Conservation (phyloP, 2,797 vertebrate species). For the Sciurus carolinensis region DNA sequence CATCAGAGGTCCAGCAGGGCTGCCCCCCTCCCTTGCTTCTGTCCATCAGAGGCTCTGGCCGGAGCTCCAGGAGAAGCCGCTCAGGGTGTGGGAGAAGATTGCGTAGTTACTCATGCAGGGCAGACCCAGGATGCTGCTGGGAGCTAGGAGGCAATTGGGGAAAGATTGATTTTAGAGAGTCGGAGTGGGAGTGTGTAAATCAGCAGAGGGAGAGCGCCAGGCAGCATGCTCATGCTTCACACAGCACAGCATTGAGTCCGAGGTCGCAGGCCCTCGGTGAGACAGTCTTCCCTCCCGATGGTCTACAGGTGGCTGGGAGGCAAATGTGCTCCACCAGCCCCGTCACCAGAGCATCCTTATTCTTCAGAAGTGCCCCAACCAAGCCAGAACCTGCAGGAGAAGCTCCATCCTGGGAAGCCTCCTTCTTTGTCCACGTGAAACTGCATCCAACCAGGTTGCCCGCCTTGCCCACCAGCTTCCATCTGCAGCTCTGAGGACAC, state of each 20-base stretch:
- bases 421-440: neutral
- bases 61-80: neutral
- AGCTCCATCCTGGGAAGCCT: neutral
- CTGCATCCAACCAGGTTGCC: neutral
- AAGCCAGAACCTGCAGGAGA: neutral
- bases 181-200: slow-evolving; percentile 66
- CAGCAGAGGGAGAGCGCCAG: slow-evolving; percentile 69
- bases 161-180: slow-evolving; percentile 77
- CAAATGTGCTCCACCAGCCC: neutral
- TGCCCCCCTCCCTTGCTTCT: neutral
- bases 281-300: neutral
- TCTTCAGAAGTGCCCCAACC: neutral
- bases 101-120: slow-evolving; percentile 70
- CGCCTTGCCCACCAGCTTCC: neutral
- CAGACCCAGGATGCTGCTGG: slow-evolving; percentile 65
- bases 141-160: slow-evolving; percentile 78
- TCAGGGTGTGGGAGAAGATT: slow-evolving; percentile 58
- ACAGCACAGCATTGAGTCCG: neutral
- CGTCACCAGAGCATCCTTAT: fast-evolving
- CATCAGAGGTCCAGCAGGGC: neutral
- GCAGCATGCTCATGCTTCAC: neutral
- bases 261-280: slow-evolving; percentile 55
- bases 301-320: neutral
- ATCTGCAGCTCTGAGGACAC: neutral
- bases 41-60: neutral